phyloP scores from a whole-genome alignment of 2,113 vertebrate species.

The Lipotes vexillifer region DNA sequence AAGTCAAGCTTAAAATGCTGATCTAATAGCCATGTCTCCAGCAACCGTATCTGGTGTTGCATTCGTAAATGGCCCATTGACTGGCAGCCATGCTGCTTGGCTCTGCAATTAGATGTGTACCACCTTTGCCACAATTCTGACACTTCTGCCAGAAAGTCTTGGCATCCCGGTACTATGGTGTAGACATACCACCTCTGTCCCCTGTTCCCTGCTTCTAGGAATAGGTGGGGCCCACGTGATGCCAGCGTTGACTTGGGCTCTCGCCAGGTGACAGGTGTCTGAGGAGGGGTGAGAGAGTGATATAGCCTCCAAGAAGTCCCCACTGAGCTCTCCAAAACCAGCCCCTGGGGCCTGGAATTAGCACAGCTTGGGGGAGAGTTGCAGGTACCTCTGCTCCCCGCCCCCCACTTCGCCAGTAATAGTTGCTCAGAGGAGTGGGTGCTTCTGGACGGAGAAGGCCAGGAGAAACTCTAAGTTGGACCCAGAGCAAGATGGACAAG shows the following conservation, averaged over 20 bases:
- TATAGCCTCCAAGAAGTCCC: background rate
- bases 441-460: background rate
- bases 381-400: background rate
- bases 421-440: background rate
- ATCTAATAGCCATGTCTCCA: background rate
- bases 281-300: background rate
- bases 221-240: background rate
- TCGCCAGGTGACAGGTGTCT: background rate
- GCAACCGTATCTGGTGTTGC: accelerated
- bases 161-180: background rate
- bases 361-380: background rate
- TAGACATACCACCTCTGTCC: background rate
- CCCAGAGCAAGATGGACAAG: background rate
- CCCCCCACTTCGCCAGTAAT: background rate
- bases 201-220: background rate
- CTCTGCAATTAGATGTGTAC: background rate
- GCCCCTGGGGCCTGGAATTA: background rate
- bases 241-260: background rate
- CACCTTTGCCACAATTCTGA: background rate
- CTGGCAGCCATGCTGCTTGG: background rate
- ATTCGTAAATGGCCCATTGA: accelerated
- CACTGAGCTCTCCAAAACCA: background rate
- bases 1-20: background rate
- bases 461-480: background rate
- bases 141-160: background rate